These are phyloP conservation scores for Lepidostoma basale DNA, from an alignment of 1,140 invertebrate species.

Conservation along the genomic window DNA sequence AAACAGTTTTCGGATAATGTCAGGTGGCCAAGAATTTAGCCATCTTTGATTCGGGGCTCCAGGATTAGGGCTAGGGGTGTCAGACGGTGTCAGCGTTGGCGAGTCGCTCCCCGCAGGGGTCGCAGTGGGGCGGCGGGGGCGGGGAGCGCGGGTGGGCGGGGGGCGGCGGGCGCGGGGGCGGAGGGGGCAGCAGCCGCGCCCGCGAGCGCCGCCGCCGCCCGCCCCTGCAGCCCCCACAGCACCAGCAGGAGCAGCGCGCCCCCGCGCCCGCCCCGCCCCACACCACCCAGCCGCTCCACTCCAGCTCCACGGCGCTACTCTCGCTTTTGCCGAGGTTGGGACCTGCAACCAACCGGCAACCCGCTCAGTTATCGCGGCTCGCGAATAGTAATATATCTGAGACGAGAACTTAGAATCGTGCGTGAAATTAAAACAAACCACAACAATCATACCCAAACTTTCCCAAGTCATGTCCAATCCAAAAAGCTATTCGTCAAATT, in stretches of 20 bases:
- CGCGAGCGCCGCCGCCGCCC: slow-evolving; percentile 46
- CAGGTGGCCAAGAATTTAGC: no score
- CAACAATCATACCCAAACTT: no score
- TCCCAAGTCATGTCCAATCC: no score
- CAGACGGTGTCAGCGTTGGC: slow-evolving; percentile 46
- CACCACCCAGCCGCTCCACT: slow-evolving; percentile 47
- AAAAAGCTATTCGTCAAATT: no score
- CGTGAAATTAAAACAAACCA: no score
- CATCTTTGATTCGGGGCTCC: slow-evolving; percentile 23
- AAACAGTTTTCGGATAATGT: no score
- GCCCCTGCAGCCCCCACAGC: slow-evolving; percentile 44
- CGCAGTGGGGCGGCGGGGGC: slow-evolving; percentile 46
- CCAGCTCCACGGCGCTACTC: slow-evolving; percentile 49
- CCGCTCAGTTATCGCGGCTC: no score
- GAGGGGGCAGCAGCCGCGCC: slow-evolving; percentile 48
- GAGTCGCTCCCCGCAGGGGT: slow-evolving; percentile 44
- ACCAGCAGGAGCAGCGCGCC: slow-evolving; percentile 25
- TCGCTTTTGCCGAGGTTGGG: slow-evolving; percentile 50
- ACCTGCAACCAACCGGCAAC: no score
- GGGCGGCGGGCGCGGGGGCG: slow-evolving; percentile 47
- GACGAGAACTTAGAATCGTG: no score
- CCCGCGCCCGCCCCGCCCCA: slow-evolving; percentile 44
- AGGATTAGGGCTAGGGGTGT: slow-evolving; percentile 13
- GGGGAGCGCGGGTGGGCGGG: slow-evolving; percentile 47
- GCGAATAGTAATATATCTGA: no score